Evolutionary conservation across 2,797 vertebrate genomes (phyloP).

Genomic region (Carcharodon carcharias): DNA sequence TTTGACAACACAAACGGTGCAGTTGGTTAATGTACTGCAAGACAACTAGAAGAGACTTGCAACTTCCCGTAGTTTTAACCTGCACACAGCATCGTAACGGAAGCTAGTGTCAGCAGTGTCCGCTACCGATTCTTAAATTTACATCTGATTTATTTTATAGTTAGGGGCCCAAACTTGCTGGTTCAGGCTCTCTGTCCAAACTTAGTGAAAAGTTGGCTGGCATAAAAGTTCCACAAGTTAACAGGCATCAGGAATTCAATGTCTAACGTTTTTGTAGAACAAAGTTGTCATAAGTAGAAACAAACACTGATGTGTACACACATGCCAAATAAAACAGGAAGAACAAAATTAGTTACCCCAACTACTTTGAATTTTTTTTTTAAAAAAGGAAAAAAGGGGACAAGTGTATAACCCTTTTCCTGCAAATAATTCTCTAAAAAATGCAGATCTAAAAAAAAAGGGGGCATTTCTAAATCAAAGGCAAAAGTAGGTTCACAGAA

Average conservation of each 20-base stretch:
- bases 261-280: not conserved
- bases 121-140: not conserved
- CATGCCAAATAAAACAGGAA: conserved; percentile 20
- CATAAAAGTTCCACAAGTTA: not conserved
- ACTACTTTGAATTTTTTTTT: not conserved
- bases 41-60: not conserved
- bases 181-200: not conserved
- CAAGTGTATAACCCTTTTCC: not conserved
- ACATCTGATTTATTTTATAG: not conserved
- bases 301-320: not conserved
- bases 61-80: not conserved
- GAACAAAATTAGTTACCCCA: not conserved
- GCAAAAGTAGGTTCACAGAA: conserved; percentile 10
- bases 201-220: not conserved
- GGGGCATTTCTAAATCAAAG: conserved; percentile 8
- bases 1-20: not conserved
- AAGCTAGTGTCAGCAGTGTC: not conserved
- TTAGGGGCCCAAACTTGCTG: not conserved
- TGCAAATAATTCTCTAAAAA: conserved; percentile 27
- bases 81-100: not conserved
- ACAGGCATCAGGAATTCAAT: not conserved
- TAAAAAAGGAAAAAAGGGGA: not conserved
- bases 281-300: not conserved
- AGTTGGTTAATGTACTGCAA: not conserved
- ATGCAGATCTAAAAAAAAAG: not conserved